Conservation (phyloP, 2,113 vertebrate genomes). For the Tragelaphus imberbis region DNA sequence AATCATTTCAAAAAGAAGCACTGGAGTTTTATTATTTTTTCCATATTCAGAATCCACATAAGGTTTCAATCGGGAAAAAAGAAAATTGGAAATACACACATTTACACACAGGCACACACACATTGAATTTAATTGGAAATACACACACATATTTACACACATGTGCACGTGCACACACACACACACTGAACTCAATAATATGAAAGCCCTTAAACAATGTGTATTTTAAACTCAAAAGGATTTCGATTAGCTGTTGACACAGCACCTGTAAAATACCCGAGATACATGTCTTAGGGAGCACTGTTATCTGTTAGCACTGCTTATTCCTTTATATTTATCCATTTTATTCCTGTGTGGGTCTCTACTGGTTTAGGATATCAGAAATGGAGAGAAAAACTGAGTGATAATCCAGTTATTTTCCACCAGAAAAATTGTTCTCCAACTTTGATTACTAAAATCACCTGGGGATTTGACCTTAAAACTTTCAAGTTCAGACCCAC, state of each 20-base stretch:
- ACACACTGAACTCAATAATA: neutral
- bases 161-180: neutral
- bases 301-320: neutral
- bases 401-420: neutral
- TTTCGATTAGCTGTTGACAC: neutral
- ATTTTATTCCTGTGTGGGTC: neutral
- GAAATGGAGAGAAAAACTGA: neutral
- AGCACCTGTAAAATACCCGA: neutral
- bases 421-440: neutral
- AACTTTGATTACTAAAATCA: neutral
- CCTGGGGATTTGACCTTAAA: neutral
- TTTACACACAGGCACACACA: neutral
- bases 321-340: neutral
- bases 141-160: neutral
- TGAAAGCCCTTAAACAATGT: neutral
- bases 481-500: neutral
- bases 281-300: neutral
- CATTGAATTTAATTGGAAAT: neutral
- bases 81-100: neutral
- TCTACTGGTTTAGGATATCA: neutral
- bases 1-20: neutral
- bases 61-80: neutral
- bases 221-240: neutral
- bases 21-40: neutral
- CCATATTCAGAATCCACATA: neutral